phyloP scores from a whole-genome alignment of 2,888 invertebrate genomes.

The Ganaspis brasiliensis region DNA sequence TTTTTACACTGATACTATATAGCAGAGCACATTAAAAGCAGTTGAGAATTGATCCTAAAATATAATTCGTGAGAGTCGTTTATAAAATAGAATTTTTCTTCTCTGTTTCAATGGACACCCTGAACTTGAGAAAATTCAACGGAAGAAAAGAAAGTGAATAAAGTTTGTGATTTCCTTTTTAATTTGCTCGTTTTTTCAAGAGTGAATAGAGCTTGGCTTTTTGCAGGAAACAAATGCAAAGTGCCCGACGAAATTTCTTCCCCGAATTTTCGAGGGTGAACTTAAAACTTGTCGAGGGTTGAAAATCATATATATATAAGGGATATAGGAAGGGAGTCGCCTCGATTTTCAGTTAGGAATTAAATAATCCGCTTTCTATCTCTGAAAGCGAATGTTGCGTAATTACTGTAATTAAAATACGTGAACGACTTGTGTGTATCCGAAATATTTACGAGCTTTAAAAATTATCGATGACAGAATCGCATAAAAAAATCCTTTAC shows the following conservation, averaged over 20 bases:
- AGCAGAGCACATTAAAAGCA: background rate
- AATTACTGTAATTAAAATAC: conserved; percentile 4
- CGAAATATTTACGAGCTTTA: too few species aligned
- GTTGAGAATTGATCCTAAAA: conserved; percentile 22
- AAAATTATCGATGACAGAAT: too few species aligned
- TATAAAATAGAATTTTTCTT: background rate
- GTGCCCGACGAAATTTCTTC: conserved; percentile 27
- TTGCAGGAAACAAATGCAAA: conserved; percentile 24
- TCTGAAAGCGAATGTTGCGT: background rate
- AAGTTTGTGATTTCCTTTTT: conserved; percentile 28
- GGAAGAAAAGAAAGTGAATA: conserved; percentile 1
- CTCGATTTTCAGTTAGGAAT: conserved; percentile 32
- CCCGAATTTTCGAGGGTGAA: conserved; percentile 30
- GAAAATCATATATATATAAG: background rate
- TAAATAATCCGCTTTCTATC: conserved; percentile 10
- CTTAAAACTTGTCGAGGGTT: conserved; percentile 32
- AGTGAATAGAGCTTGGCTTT: conserved; percentile 8
- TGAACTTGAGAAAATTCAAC: conserved; percentile 17
- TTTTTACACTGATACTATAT: background rate
- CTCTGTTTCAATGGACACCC: background rate
- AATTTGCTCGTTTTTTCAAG: background rate
- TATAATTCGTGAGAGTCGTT: background rate
- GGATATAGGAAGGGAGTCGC: conserved; percentile 9
- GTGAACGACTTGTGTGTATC: background rate
- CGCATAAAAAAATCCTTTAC: too few species aligned